Percentiles rank a stretch among this genome's conserved stretches.
phyloP scores from a whole-genome alignment of 2,797 vertebrate genomes.

The Siniperca scherzeri region DNA sequence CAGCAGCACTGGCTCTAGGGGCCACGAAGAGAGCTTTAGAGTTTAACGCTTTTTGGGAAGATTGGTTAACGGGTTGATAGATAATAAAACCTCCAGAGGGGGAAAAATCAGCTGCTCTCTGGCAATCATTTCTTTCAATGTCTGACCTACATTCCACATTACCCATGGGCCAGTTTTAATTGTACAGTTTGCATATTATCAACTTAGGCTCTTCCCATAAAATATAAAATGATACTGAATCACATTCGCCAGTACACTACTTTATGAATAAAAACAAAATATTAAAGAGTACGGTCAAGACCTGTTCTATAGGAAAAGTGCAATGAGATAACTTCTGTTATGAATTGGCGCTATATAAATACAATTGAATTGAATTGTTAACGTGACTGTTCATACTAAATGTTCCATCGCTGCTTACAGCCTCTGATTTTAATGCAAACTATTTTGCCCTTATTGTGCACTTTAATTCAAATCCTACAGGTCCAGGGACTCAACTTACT shows the following conservation, averaged over 20 bases:
- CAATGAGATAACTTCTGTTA: too few relatives aligned
- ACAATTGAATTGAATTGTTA: background rate
- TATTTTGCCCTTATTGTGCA: slow-evolving; percentile 18
- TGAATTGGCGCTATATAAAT: too few relatives aligned
- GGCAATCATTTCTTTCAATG: slow-evolving; percentile 15
- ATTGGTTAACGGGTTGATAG: slow-evolving; percentile 2
- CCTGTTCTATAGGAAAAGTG: too few relatives aligned
- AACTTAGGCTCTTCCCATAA: slow-evolving; percentile 20
- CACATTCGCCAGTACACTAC: slow-evolving; percentile 29
- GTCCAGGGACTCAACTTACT: slow-evolving; percentile 31
- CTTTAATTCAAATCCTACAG: slow-evolving; percentile 40
- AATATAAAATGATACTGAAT: slow-evolving; percentile 17
- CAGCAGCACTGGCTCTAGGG: background rate
- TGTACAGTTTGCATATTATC: slow-evolving; percentile 33
- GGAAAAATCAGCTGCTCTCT: slow-evolving; percentile 5
- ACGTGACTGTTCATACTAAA: slow-evolving; percentile 27
- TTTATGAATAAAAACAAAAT: too few relatives aligned
- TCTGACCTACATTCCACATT: slow-evolving; percentile 38
- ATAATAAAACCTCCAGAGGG: background rate
- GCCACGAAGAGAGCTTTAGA: background rate
- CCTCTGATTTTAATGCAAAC: slow-evolving; percentile 23
- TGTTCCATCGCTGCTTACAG: slow-evolving; percentile 23
- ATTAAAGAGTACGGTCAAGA: too few relatives aligned
- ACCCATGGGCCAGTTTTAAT: slow-evolving; percentile 34
- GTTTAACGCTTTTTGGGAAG: slow-evolving; percentile 7